Base-by-base conservation (phyloP, 2,888 invertebrate genomes). In the Lingula anatina region DNA sequence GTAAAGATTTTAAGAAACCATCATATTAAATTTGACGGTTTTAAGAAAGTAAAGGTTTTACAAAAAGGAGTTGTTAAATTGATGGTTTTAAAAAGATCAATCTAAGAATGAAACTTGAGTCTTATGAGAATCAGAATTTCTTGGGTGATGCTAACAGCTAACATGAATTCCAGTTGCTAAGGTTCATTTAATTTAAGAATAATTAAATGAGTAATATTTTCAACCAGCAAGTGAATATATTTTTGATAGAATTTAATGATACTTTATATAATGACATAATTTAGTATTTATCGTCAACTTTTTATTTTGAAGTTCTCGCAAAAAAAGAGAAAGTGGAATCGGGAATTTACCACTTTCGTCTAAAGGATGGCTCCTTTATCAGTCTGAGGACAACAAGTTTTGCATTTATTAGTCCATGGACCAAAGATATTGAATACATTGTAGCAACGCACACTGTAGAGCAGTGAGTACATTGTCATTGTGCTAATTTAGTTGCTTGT, bases 351-450 rank as follows among this genome's bases (percentile, higher is more conserved):
- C 81, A 86, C 58, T 90, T 92, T 79, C 83, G 89, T 50, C 84
- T 85, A 39, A 90, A 90, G 76, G 86, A 87, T 65, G 88, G 88
- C 46, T 80, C 83, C 2, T 87, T 84, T 64, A 82, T 86, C 3
- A 82, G 83, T 46, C 76, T 94, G 18, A 86, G 87, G 68, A 91
- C 90, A 54, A 87, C 87, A 68, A 90, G 90, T 86, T 90, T 87
- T 63, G 86, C 89, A 0, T 93, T 95, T 75, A 85, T 85, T 65
- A 94, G 94, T 78, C 95, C 95, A 0, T 94, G 93, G 93, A 94
- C 93, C 1, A 91, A 91, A 78, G 94, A 94, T 69, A 86, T 91
- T 54, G 94, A 95, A 70, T 90, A 88, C 71, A 82, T 94, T 56
- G 87, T 92, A 59, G 88, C 91, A 0, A 90, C 89, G 75, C 92